Conservation (phyloP, 2,888 invertebrate species). For the Saturnia japonica region DNA sequence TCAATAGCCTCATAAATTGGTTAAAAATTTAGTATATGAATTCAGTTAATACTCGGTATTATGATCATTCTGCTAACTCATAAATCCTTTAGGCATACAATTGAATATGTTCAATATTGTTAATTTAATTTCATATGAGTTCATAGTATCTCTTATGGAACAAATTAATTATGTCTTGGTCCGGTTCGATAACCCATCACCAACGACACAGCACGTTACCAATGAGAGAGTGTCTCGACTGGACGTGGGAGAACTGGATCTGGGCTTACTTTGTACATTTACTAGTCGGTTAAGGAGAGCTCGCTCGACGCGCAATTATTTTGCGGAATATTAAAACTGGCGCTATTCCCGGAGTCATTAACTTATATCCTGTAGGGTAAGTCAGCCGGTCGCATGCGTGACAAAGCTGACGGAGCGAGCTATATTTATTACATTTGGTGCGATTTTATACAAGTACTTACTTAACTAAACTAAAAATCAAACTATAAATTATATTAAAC, state of each 20-base stretch:
- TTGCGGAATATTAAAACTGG: slow-evolving; percentile 57
- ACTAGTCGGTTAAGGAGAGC: slow-evolving; percentile 45
- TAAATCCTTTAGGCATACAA: background rate
- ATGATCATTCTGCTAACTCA: slow-evolving; percentile 27
- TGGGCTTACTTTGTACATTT: slow-evolving; percentile 55
- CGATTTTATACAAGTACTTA: background rate
- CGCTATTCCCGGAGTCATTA: slow-evolving; percentile 59
- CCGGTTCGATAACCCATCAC: slow-evolving; percentile 65
- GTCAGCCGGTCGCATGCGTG: slow-evolving; percentile 20
- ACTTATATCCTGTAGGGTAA: slow-evolving; percentile 34
- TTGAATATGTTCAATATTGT: background rate
- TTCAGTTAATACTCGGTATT: slow-evolving; percentile 19
- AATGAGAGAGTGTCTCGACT: slow-evolving; percentile 44
- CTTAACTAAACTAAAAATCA: background rate
- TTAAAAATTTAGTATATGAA: slow-evolving; percentile 15
- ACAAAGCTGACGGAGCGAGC: slow-evolving; percentile 19
- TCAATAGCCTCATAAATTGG: slow-evolving; percentile 31
- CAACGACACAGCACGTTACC: slow-evolving; percentile 42
- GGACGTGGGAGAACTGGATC: slow-evolving; percentile 76
- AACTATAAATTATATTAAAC: background rate
- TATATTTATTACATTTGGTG: slow-evolving; percentile 11
- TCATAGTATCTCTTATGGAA: slow-evolving; percentile 46
- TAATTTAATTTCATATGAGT: slow-evolving; percentile 33
- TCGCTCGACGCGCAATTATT: slow-evolving; percentile 54
- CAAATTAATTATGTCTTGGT: slow-evolving; percentile 42